Percentiles rank a stretch among this genome's conserved stretches.
phyloP scores from a whole-genome alignment of 2,888 invertebrate genomes.

The Acholoe squamosa region DNA sequence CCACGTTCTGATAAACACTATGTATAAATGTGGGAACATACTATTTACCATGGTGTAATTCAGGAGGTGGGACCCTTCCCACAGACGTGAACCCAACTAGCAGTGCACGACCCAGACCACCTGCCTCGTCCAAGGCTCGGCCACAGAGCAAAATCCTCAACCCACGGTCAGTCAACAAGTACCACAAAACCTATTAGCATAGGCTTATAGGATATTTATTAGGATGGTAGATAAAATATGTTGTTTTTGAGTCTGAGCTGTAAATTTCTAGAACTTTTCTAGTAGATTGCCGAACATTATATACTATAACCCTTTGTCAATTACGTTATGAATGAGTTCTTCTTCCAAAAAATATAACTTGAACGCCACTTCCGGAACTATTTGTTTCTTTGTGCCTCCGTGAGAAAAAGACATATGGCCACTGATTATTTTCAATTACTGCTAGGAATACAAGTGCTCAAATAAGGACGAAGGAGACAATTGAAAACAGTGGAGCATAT shows the following conservation, averaged over 20 bases:
- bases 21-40: too few relatives aligned
- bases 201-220: too few relatives aligned
- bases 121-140: slow-evolving; percentile 63
- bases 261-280: too few relatives aligned
- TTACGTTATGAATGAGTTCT: neutral
- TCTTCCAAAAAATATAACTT: neutral
- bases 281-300: neutral
- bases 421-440: neutral
- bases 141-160: slow-evolving; percentile 76
- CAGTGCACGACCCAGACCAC: slow-evolving; percentile 55
- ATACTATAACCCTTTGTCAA: too few relatives aligned
- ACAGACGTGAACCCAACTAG: slow-evolving; percentile 53
- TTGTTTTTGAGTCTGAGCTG: too few relatives aligned
- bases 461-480: slow-evolving; percentile 76
- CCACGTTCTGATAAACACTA: too few relatives aligned
- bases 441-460: slow-evolving; percentile 29
- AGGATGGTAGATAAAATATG: too few relatives aligned
- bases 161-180: slow-evolving; percentile 74
- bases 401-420: too few relatives aligned
- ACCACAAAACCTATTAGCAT: neutral
- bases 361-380: too few relatives aligned
- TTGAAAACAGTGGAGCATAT: slow-evolving; percentile 81
- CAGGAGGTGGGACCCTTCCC: slow-evolving; percentile 54
- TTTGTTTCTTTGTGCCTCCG: too few relatives aligned
- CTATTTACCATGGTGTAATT: too few relatives aligned